phyloP scores from a whole-genome alignment of 2,113 vertebrate genomes.

The Pomatorhinus ruficollis region DNA sequence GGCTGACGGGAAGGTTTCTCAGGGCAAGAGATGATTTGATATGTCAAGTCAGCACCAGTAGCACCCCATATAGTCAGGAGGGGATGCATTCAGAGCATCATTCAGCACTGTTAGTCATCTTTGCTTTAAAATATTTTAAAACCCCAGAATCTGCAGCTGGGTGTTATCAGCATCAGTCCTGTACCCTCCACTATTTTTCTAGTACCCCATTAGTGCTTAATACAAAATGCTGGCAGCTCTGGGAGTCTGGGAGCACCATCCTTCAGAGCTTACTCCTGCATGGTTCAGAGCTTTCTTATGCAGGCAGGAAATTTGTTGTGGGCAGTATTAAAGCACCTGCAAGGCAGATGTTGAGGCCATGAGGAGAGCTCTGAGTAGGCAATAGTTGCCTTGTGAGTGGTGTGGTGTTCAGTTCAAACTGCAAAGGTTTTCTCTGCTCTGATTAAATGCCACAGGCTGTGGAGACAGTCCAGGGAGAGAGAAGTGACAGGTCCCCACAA shows the following conservation, averaged over 20 bases:
- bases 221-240: accelerated
- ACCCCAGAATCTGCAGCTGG: background rate
- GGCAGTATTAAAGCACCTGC: background rate
- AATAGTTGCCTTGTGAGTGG: background rate
- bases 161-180: background rate
- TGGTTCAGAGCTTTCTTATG: background rate
- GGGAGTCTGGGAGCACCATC: background rate
- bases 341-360: accelerated
- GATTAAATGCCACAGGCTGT: accelerated
- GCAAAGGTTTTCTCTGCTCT: background rate
- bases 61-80: background rate
- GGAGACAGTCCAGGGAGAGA: background rate
- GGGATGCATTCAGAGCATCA: background rate
- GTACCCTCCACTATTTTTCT: background rate
- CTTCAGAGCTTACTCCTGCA: background rate
- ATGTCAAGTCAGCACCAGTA: background rate
- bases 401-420: background rate
- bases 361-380: background rate
- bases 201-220: background rate
- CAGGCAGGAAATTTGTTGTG: background rate
- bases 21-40: background rate
- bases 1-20: accelerated
- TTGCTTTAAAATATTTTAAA: background rate
- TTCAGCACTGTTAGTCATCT: background rate
- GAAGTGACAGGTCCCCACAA: background rate